Evolutionary conservation across 2,888 invertebrate species (phyloP), one percentile per base, ranked within the genome.

Genomic region (Lomographa bimaculata): DNA sequence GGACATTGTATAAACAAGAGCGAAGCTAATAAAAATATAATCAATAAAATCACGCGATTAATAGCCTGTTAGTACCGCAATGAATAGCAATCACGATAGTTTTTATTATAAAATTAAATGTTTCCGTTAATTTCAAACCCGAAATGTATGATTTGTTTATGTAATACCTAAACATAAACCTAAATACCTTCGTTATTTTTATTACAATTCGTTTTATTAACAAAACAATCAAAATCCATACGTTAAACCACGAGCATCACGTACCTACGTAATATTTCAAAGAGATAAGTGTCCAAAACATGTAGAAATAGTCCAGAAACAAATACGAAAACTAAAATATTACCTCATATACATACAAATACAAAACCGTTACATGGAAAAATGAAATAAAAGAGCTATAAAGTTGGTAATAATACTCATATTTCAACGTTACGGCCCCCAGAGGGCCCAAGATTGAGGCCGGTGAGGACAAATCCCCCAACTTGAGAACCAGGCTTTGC

Each of bases 321-420:
- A 26, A 34, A 34, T 19, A 34, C 26, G 21, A 26, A 32, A 32
- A 32, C 26, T 26, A 17, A 39, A 21, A 32, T 30, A 21, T 25
- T 7, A 17, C 30, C 18, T 16, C 28, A 12, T 27, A 61, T 57
- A 63, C 55, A 64, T 52, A 58, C 51, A 56, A 56, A 59, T 33
- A 61, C 54, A 44, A 53, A 60, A 62, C 53, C 48, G 52, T 60
- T 54, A 46, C 46, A 54, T 54, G 56, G 45, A 57, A 58, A 69
- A 70, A 70, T 71, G 60, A 71, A 64, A 75, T 67, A 68, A 67
- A 60, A 64, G 41, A 52, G 61, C 57, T 57, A 67, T 71, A 74
- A 73, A 68, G 58, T 69, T 56, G 52, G 61, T 62, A 68, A 71
- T 75, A 71, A 71, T 61, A 57, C 57, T 60, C 54, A 67, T 72